Evolutionary conservation across 1,140 invertebrate species (phyloP).

Genomic region (Eupeodes corollae): DNA sequence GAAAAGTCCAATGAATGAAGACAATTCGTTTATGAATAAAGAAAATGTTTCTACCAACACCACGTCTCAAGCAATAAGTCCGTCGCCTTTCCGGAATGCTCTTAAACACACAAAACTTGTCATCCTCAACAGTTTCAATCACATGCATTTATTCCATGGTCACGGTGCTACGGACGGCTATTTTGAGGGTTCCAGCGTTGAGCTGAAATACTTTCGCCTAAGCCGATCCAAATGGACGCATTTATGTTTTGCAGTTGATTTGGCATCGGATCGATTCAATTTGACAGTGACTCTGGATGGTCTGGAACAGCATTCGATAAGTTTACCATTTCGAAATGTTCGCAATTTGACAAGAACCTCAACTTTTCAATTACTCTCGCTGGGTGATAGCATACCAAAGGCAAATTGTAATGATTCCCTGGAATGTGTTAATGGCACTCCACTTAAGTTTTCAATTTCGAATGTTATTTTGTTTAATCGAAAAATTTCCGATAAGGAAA

Average conservation of each 20-base stretch:
- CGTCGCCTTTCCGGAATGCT: conserved; percentile 19
- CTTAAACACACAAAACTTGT: conserved; percentile 29
- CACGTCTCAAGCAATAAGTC: background rate
- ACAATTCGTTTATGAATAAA: background rate
- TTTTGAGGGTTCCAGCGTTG: conserved; percentile 16
- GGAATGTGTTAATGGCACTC: conserved; percentile 15
- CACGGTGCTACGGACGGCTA: conserved; percentile 2
- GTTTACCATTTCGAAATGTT: conserved; percentile 19
- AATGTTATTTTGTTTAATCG: conserved; percentile 29
- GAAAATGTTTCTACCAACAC: background rate
- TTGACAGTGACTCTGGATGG: conserved; percentile 24
- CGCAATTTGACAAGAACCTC: conserved; percentile 14
- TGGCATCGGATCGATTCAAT: conserved; percentile 16
- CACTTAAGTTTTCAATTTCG: conserved; percentile 17
- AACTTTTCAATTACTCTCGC: conserved; percentile 23
- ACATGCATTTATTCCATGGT: conserved; percentile 31
- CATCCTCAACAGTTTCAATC: conserved; percentile 27
- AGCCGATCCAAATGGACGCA: conserved; percentile 30
- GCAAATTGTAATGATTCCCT: conserved; percentile 8
- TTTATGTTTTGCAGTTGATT: conserved; percentile 21
- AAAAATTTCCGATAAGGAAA: conserved; percentile 11
- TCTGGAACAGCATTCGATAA: conserved; percentile 21
- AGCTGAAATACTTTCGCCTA: conserved; percentile 20
- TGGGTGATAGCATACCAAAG: conserved; percentile 20
- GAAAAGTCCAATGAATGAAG: conserved; percentile 3